Percentiles rank a stretch among this genome's conserved stretches.
Conservation (phyloP, 30 jellyfish, hydroid and myxozoan species). For the Sanderia malayensis region DNA sequence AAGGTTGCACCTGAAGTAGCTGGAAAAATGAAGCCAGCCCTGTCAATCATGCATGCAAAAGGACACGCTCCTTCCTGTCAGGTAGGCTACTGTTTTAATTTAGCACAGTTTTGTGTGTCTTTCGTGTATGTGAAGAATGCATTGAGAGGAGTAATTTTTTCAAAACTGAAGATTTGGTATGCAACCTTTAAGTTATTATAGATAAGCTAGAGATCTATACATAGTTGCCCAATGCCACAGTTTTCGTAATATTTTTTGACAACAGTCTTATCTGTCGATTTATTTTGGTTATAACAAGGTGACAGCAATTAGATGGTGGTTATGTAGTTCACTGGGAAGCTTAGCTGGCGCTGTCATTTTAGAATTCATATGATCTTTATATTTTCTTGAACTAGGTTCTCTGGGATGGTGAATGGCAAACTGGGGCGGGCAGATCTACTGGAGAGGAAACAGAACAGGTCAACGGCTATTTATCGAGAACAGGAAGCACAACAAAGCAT, state of each 20-base stretch:
- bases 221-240: background rate
- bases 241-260: background rate
- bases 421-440: constrained; percentile 2
- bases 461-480: background rate
- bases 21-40: background rate
- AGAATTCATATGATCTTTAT: background rate
- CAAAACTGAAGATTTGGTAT: background rate
- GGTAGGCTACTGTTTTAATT: background rate
- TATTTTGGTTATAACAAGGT: background rate
- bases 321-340: background rate
- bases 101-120: background rate
- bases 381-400: background rate
- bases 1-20: constrained; percentile 2
- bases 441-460: background rate
- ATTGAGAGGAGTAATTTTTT: background rate
- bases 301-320: background rate
- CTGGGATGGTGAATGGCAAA: constrained; percentile 2
- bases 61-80: constrained; percentile 1
- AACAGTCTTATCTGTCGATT: background rate
- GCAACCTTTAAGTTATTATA: background rate
- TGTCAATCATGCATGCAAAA: background rate
- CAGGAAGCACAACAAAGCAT: constrained; percentile 1
- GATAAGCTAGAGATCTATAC: background rate
- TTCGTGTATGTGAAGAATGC: background rate
- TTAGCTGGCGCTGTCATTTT: background rate